Percentiles rank a stretch among this genome's conserved stretches.
Conservation (phyloP, 1,140 invertebrate species). For the Phymorhynchus buccinoides region DNA sequence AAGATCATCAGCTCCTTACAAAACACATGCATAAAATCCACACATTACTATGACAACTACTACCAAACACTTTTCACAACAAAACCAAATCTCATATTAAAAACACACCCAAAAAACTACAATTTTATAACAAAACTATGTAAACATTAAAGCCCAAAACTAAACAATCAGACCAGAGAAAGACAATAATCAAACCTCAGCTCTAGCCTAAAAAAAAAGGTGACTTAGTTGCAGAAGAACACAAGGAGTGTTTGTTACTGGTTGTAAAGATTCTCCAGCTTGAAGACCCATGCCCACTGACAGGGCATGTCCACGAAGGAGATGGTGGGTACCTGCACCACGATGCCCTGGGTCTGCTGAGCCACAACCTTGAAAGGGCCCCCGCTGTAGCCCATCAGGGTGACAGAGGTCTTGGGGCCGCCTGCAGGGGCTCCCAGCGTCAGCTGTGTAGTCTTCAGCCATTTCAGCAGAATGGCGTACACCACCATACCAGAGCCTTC, state of each 20-base stretch:
- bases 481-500: slow-evolving; percentile 72
- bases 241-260: slow-evolving; percentile 4
- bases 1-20: no score
- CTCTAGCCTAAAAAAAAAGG: no score
- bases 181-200: no score
- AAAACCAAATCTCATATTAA: no score
- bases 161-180: no score
- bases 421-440: slow-evolving; percentile 45
- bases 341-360: slow-evolving; percentile 41
- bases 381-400: slow-evolving; percentile 53
- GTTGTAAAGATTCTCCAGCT: slow-evolving; percentile 44
- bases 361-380: slow-evolving; percentile 36
- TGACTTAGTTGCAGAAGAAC: no score
- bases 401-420: slow-evolving; percentile 42
- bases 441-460: slow-evolving; percentile 49
- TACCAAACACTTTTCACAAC: no score
- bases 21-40: no score
- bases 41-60: no score
- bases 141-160: no score
- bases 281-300: slow-evolving; percentile 60
- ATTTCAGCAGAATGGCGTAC: slow-evolving; percentile 78
- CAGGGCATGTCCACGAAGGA: slow-evolving; percentile 53
- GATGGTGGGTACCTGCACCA: slow-evolving; percentile 52
- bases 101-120: no score
- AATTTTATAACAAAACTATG: no score